These are phyloP conservation scores for Drosophila atripex DNA, from an alignment of 2,888 invertebrate species.

Conservation along the genomic window DNA sequence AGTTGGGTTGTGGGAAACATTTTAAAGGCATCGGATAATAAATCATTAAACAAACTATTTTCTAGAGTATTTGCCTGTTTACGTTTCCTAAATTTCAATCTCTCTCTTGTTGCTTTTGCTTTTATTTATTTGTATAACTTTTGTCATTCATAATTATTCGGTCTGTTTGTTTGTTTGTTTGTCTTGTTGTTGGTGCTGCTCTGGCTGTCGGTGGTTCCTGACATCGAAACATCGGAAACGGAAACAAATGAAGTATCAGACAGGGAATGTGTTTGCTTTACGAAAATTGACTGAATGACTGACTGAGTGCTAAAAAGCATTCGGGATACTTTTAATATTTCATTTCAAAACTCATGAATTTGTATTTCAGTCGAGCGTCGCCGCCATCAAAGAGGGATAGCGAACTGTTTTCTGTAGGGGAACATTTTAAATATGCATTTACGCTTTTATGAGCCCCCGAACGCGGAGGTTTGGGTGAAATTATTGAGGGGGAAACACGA, in stretches of 20 bases:
- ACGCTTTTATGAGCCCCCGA: slow-evolving; percentile 42
- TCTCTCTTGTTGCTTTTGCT: slow-evolving; percentile 33
- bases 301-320: slow-evolving; percentile 52
- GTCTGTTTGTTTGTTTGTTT: slow-evolving; percentile 49
- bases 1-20: no score
- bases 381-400: slow-evolving; percentile 31
- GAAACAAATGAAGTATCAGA: slow-evolving; percentile 72
- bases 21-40: not conserved
- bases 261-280: slow-evolving; percentile 47
- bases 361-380: slow-evolving; percentile 47
- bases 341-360: slow-evolving; percentile 72
- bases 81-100: not conserved
- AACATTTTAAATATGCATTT: slow-evolving; percentile 65
- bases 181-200: slow-evolving; percentile 21
- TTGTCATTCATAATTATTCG: slow-evolving; percentile 79
- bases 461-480: slow-evolving; percentile 1
- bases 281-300: slow-evolving; percentile 52
- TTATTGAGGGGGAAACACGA: slow-evolving; percentile 1
- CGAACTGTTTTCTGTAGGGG: slow-evolving; percentile 15
- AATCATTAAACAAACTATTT: slow-evolving; percentile 4
- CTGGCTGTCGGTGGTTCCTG: slow-evolving; percentile 20
- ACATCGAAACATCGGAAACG: slow-evolving; percentile 62
- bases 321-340: slow-evolving; percentile 68
- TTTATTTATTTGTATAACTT: slow-evolving; percentile 72
- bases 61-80: slow-evolving; percentile 31